Percentiles rank a stretch among this genome's conserved stretches.
These are phyloP conservation scores for Prolemur simus DNA, from an alignment of 2,113 vertebrate genomes.

Conservation along the genomic window DNA sequence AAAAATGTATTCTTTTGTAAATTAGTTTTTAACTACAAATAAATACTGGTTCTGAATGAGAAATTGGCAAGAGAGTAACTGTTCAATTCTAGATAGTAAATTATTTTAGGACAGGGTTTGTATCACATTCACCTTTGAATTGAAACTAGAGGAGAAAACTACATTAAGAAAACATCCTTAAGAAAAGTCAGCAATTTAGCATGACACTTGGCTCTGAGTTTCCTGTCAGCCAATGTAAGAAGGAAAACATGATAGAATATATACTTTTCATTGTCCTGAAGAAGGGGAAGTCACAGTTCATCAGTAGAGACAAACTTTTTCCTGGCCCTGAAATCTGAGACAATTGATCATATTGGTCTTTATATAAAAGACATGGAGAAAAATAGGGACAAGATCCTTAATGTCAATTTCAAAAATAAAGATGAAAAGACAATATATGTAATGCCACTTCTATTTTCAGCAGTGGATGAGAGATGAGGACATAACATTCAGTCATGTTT, in stretches of 20 bases:
- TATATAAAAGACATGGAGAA: background rate
- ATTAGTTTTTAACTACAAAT: conserved; percentile 29
- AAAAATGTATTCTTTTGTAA: conserved; percentile 18
- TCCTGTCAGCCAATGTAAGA: background rate
- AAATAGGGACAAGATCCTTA: background rate
- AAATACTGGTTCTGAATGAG: conserved; percentile 10
- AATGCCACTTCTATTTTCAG: background rate
- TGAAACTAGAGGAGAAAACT: background rate
- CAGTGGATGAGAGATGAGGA: background rate
- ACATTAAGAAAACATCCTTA: background rate
- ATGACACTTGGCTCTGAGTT: background rate
- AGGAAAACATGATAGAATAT: background rate
- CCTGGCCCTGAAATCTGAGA: background rate
- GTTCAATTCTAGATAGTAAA: background rate
- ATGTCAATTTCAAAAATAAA: background rate
- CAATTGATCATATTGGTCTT: background rate
- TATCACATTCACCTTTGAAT: background rate
- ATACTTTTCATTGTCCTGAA: background rate
- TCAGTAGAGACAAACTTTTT: background rate
- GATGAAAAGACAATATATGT: background rate
- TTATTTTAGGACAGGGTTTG: background rate
- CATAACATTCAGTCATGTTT: too few relatives aligned
- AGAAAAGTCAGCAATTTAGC: background rate
- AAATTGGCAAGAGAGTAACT: background rate
- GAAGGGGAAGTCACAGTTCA: background rate